Base-by-base conservation (phyloP, 2,888 invertebrate species). In the Euplagia quadripunctaria region DNA sequence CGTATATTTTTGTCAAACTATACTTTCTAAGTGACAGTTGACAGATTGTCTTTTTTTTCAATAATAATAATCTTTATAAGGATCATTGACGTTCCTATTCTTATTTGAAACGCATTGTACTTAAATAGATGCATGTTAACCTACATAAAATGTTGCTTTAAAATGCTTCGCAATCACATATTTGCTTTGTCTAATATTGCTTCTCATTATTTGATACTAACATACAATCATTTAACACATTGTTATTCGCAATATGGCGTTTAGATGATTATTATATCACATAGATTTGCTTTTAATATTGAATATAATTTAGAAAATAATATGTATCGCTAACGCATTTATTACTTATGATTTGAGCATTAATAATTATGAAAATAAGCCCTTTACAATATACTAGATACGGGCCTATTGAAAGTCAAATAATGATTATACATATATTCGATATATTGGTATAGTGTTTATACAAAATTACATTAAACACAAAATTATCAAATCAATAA, bases 171-270 rank as follows among this genome's bases (percentile, higher is more conserved):
- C 31, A 46, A 52, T 64, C 43, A 68, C 41, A 14, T 70, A 52
- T 67, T 70, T 74, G 82, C 82, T 82, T 82, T 74, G 80, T 75
- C 73, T 82, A 84, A 84, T 79, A 76, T 83, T 83, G 83, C 83
- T 83, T 83, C 51, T 68, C 64, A 68, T 66, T 41, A 17, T 63
- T 20, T 64, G 31, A 63, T 41, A 51, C 51, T 70, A 64, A 70
- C 9, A 52, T 16, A 52, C 43, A 11, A 43, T 51, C 52, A 63
- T 64, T 46, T 51, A 64, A 64, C 46, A 63, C 61, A 58, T 20
- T 55, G 41, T 68, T 55, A 68, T 55, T 55, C 8, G 31, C 8
- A 16, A 65, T 8, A 55, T 58, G 43, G 7, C 58, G 52, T 46
- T 61, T 14, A 17, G 9, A n/a, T 49, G 4, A 16, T 41, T 41